phyloP scores from a whole-genome alignment of 2,113 vertebrate species.

The Mesocricetus auratus region DNA sequence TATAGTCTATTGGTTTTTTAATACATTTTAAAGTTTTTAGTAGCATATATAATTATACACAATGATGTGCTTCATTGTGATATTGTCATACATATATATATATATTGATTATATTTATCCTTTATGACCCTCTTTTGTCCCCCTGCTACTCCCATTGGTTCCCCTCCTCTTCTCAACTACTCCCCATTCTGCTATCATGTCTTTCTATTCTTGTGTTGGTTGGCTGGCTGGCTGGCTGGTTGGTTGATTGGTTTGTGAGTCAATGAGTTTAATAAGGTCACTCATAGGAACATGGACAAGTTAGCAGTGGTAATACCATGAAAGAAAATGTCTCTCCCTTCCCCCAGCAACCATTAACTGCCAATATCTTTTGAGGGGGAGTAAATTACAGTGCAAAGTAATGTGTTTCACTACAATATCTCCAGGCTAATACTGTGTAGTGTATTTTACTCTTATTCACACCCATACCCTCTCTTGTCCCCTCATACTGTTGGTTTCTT shows the following conservation, averaged over 20 bases:
- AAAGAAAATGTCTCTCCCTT: not conserved
- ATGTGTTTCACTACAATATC: too few relatives aligned
- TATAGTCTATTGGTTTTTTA: not conserved
- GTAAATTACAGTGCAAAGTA: not conserved
- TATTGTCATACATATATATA: not conserved
- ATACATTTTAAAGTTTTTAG: not conserved
- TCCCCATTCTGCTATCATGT: not conserved
- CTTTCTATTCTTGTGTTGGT: not conserved
- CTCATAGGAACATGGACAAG: not conserved
- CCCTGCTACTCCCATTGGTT: too few relatives aligned
- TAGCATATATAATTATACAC: not conserved
- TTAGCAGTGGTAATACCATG: not conserved
- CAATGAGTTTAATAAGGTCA: not conserved
- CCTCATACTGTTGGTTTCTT: not conserved
- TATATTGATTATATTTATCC: not conserved
- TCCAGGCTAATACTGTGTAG: too few relatives aligned
- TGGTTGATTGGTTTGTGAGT: too few relatives aligned
- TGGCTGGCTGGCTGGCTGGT: too few relatives aligned
- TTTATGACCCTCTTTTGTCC: not conserved
- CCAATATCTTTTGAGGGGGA: not conserved
- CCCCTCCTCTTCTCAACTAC: not conserved
- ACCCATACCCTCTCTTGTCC: not conserved
- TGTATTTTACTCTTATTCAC: not conserved
- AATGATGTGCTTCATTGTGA: not conserved
- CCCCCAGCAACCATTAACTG: not conserved